Evolutionary conservation across 2,888 invertebrate species (phyloP).

Genomic region (Xestobium rufovillosum): DNA sequence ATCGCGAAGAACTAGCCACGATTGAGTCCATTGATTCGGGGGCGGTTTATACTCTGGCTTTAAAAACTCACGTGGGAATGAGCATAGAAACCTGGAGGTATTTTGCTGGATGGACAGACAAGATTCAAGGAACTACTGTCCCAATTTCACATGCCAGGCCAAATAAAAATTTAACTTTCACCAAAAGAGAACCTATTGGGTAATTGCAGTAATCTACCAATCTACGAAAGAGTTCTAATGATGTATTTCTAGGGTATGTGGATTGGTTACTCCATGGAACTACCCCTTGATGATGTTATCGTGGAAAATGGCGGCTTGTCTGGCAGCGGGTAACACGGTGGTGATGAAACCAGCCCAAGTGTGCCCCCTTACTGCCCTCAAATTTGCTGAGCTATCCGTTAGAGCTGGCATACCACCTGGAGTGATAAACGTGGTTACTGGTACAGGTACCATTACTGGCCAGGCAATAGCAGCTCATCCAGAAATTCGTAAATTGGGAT

Average conservation of each 20-base stretch:
- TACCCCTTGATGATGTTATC: conserved; percentile 98
- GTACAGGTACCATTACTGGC: conserved; percentile 71
- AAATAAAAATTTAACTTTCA: conserved; percentile 80
- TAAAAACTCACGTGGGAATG: conserved; percentile 97
- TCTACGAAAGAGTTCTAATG: too few relatives aligned
- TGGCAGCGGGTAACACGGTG: conserved; percentile 94
- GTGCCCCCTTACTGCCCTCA: conserved; percentile 87
- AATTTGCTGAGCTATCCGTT: conserved; percentile 86
- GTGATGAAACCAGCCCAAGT: conserved; percentile 92
- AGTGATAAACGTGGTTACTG: conserved; percentile 88
- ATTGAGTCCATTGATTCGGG: conserved; percentile 91
- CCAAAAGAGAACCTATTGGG: conserved; percentile 86
- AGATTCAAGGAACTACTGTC: conserved; percentile 86
- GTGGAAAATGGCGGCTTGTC: conserved; percentile 97
- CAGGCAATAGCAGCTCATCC: conserved; percentile 84
- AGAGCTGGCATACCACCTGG: conserved; percentile 92
- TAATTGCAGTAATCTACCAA: conserved; percentile 36
- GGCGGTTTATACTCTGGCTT: conserved; percentile 91
- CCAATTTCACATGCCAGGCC: conserved; percentile 90
- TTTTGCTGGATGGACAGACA: conserved; percentile 96
- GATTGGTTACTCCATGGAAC: conserved; percentile 93
- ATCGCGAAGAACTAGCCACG: conserved; percentile 92
- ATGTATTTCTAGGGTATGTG: conserved; percentile 64
- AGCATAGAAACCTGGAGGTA: conserved; percentile 95
- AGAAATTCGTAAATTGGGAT: conserved; percentile 83